Conservation (phyloP, 1,140 invertebrate genomes). For the Lepidurus arcticus region DNA sequence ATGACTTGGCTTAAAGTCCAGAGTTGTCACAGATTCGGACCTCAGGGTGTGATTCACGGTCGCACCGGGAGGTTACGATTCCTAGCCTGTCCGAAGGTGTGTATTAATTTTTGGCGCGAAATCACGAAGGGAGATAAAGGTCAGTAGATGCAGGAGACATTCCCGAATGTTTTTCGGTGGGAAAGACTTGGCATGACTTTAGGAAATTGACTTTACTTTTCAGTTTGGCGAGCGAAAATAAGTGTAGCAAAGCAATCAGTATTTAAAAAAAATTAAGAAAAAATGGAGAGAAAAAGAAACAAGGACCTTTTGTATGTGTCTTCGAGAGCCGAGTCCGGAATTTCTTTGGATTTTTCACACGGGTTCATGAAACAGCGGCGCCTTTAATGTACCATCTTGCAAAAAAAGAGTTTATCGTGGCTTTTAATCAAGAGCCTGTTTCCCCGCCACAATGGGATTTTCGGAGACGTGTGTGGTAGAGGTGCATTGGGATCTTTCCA, state of each 20-base stretch:
- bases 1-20: neutral
- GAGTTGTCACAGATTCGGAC: constrained; percentile 2
- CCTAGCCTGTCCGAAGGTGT: neutral
- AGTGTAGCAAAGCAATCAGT: neutral
- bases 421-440: constrained; percentile 15
- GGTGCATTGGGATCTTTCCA: neutral
- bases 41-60: neutral
- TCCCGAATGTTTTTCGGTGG: neutral
- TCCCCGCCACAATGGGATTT: neutral
- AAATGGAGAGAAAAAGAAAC: neutral
- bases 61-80: neutral
- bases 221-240: neutral
- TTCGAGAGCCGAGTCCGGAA: neutral
- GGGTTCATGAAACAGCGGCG: constrained; percentile 3
- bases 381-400: neutral
- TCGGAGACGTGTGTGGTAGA: neutral
- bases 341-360: constrained; percentile 11
- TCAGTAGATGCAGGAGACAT: neutral
- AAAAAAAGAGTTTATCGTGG: constrained; percentile 13
- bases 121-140: neutral
- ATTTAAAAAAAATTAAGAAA: neutral
- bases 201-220: neutral
- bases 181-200: neutral
- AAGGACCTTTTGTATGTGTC: neutral
- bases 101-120: neutral